Base-by-base conservation (phyloP, 2,797 vertebrate genomes). In the Falco concolor region DNA sequence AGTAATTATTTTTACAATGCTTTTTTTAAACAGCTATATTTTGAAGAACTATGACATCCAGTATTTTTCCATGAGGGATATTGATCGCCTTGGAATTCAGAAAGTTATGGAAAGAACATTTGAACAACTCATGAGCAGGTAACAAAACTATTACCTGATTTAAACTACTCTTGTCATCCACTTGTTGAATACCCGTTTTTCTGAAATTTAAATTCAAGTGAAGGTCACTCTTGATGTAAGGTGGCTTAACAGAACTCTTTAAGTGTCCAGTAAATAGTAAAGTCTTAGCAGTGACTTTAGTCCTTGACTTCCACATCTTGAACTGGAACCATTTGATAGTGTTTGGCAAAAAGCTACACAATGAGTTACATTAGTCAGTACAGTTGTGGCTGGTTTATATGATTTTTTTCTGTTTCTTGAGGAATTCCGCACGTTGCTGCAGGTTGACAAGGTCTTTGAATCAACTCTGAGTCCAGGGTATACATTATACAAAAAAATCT, bases 41-140 rank as follows among this genome's bases (percentile, higher is more conserved):
- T 97, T 99, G 97, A 99, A 99, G 98, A 99, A 98, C 76, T 98
- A 99, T 70, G 98, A 99, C 44, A 99, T 99, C 96, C 98, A 99
- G 85, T 99, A 99, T 97, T 99, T 99, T 97, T 99, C 99, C 87
- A 99, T 99, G 99, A 98, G 99, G 89, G 99, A 99, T 50, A 98
- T 99, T 17, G 99, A 99, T 98, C 98, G 98, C 91, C 98, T 99
- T 61, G 99, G 99, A 91, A 99, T 99, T 93, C 98, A 99, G 69
- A 99, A 99, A 93, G 99, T 99, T 91, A 99, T 99, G 99, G 99
- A 99, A 96, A 98, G 98, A 94, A 98, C 99, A 11, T 97, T 99
- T 47, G 99, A 99, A 93, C 98, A 98, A 80, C 98, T 99, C 53
- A 96, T 99, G 97, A 95, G 98, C 89, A 99, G 99, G 99, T 99